Percentiles rank a stretch among this genome's conserved stretches.
These are phyloP conservation scores for Dendrolimus houi DNA, from an alignment of 2,888 invertebrate genomes.

Conservation along the genomic window DNA sequence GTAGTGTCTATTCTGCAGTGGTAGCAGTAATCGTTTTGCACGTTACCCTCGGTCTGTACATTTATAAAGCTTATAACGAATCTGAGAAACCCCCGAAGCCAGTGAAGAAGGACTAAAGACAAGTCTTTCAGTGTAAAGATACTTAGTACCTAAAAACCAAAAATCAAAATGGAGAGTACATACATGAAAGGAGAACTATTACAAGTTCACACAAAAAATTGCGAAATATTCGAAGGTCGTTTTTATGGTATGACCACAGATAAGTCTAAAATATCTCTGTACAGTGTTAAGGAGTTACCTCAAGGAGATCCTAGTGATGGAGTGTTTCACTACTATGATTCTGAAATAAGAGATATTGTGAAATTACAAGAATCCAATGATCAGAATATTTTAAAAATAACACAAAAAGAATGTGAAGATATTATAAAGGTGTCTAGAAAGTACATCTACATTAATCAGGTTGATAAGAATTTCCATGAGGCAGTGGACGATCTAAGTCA, in stretches of 20 bases:
- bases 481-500: conserved; percentile 54
- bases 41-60: conserved; percentile 85
- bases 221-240: conserved; percentile 58
- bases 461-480: conserved; percentile 55
- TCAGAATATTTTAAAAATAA: conserved; percentile 47
- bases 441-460: conserved; percentile 64
- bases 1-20: conserved; percentile 88
- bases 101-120: conserved; percentile 58
- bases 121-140: no score
- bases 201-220: conserved; percentile 62
- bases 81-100: conserved; percentile 55
- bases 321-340: conserved; percentile 54
- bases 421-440: conserved; percentile 56
- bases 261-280: conserved; percentile 62
- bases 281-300: conserved; percentile 53
- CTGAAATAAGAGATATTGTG: conserved; percentile 57
- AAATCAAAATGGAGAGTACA: conserved; percentile 55
- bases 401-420: conserved; percentile 59
- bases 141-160: conserved; percentile 8
- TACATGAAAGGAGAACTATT: conserved; percentile 67
- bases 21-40: conserved; percentile 85
- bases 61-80: conserved; percentile 85
- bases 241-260: conserved; percentile 62
- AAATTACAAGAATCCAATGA: conserved; percentile 50
- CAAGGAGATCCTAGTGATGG: conserved; percentile 45